Evolutionary conservation across 2,797 vertebrate species (phyloP).

Genomic region (Rhinogobio ventralis): DNA sequence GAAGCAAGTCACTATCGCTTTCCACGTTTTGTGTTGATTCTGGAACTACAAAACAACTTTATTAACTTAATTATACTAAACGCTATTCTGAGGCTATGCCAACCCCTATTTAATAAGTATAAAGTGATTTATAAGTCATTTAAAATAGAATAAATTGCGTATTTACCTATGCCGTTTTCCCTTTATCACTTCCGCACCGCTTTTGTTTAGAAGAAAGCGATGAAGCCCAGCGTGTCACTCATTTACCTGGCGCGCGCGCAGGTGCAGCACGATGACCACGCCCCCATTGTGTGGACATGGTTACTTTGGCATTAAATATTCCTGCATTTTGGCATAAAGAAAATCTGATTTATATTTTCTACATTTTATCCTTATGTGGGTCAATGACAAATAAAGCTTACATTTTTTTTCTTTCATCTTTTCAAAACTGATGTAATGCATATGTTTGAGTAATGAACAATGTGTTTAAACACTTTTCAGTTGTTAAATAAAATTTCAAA

Average conservation of each 20-base stretch:
- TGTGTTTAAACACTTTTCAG: too few species aligned
- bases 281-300: background rate
- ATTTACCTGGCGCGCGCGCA: slow-evolving; percentile 59
- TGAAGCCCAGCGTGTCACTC: slow-evolving; percentile 46
- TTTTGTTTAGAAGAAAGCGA: slow-evolving; percentile 34
- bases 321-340: background rate
- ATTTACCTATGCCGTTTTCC: slow-evolving; percentile 22
- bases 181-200: slow-evolving; percentile 47
- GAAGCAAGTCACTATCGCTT: background rate
- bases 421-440: too few species aligned
- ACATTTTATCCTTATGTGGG: too few species aligned
- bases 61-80: background rate
- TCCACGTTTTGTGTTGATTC: slow-evolving; percentile 7
- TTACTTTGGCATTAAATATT: background rate
- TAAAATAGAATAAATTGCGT: background rate
- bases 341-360: background rate
- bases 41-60: background rate
- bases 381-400: too few species aligned
- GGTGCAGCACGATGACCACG: slow-evolving; percentile 43
- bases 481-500: too few species aligned
- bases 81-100: too few species aligned
- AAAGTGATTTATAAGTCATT: background rate
- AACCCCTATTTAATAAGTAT: background rate
- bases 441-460: too few species aligned
- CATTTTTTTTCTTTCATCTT: too few species aligned